Evolutionary conservation across 2,888 invertebrate genomes (phyloP).

Genomic region (Danaus chrysippus): DNA sequence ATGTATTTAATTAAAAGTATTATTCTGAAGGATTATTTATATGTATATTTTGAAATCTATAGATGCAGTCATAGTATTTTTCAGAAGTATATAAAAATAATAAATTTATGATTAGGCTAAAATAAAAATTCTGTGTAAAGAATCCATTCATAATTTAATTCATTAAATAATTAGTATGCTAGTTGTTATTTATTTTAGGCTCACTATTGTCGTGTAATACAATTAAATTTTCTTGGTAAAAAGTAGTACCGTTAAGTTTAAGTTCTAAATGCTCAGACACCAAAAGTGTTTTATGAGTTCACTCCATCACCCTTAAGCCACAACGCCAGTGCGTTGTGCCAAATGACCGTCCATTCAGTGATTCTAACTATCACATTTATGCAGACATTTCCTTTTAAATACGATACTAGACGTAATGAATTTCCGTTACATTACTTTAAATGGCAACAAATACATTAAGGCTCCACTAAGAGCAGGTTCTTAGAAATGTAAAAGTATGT

Average conservation of each 20-base stretch:
- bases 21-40: too few species aligned
- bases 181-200: too few species aligned
- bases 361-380: constrained; percentile 33
- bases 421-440: constrained; percentile 7
- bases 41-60: too few species aligned
- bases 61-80: too few species aligned
- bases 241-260: constrained; percentile 10
- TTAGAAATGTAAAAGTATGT: background rate
- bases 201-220: too few species aligned
- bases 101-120: too few species aligned
- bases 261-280: constrained; percentile 25
- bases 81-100: too few species aligned
- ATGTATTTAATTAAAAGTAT: too few species aligned
- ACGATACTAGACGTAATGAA: constrained; percentile 14
- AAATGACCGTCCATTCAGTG: constrained; percentile 34
- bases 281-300: constrained; percentile 21
- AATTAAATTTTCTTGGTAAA: background rate
- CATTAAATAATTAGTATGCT: too few species aligned
- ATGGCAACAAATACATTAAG: constrained; percentile 5
- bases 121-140: too few species aligned
- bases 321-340: constrained; percentile 31
- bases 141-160: too few species aligned
- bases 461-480: background rate
- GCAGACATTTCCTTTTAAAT: constrained; percentile 29
- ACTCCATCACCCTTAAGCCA: constrained; percentile 29